Conservation (phyloP, 2,888 invertebrate genomes). For the Lacanobia wlatinum region DNA sequence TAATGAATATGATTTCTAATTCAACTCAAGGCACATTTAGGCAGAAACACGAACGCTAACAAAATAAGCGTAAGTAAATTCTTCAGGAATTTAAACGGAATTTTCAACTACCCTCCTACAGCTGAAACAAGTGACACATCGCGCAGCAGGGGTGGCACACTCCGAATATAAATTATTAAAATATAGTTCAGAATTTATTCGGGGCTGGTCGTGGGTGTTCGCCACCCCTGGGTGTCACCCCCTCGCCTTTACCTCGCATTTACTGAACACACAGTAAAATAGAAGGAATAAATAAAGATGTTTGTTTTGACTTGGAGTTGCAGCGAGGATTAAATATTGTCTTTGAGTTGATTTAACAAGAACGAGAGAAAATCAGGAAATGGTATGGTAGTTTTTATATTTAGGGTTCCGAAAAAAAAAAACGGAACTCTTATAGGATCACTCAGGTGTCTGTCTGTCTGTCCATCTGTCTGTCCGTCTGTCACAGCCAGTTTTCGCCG, state of each 20-base stretch:
- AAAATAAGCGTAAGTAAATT: slow-evolving; percentile 12
- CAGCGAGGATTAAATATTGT: not conserved
- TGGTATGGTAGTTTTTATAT: too few species aligned
- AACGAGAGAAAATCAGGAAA: not conserved
- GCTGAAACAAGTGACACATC: slow-evolving; percentile 21
- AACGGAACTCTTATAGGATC: too few species aligned
- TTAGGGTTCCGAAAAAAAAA: too few species aligned
- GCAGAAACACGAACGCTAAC: not conserved
- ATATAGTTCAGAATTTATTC: slow-evolving; percentile 56
- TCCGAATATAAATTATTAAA: slow-evolving; percentile 51
- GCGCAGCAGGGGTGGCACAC: slow-evolving; percentile 15
- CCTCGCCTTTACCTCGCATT: slow-evolving; percentile 28
- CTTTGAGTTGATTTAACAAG: not conserved
- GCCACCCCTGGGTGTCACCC: slow-evolving; percentile 18
- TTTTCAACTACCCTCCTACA: slow-evolving; percentile 28
- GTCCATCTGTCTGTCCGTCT: too few species aligned
- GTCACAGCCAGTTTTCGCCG: too few species aligned
- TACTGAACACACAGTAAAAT: slow-evolving; percentile 20
- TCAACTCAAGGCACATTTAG: not conserved
- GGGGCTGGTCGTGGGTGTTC: slow-evolving; percentile 28
- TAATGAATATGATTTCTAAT: not conserved
- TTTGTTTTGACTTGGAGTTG: not conserved
- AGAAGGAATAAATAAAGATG: slow-evolving; percentile 36
- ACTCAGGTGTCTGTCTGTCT: too few species aligned
- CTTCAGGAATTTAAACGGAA: slow-evolving; percentile 25